Base-by-base conservation (phyloP, 2,113 vertebrate genomes). In the Synodontis membranacea region DNA sequence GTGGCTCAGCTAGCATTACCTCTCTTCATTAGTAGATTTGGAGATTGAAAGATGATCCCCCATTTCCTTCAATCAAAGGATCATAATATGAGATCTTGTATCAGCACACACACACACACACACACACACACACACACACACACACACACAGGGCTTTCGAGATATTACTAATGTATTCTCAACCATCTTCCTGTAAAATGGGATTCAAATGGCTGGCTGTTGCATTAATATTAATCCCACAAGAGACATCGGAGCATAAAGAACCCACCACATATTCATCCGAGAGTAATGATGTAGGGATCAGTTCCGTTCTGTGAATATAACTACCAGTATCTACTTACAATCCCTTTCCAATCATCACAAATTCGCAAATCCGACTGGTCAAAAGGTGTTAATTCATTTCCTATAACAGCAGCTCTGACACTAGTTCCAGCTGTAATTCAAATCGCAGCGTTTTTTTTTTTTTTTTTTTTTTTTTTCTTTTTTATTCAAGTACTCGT, bases 171-270 rank as follows among this genome's bases (percentile, higher is more conserved):
- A 90, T 90, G 54, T 92, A 91, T 89, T 88, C 87, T 89, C 56
- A n/a, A 91, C 87, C 70, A 87, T 48, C 8, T 84, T 89, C 91
- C 78, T 37, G 83, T 80, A 31, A 91, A 93, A 89, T 88, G 87
- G 86, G 90, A 92, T 82, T 90, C 85, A 87, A 89, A 58, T 86
- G 79, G 88, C 85, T 14, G 3, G 52, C 80, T 89, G 89, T 64
- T 85, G 80, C 44, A 82, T 66, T 82, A 31, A 44, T 48, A 66
- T 82, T 66, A 82, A 82, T 82, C 60, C 42, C 58, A 66, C 44
- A 64, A 48, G 60, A 66, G 81, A 82, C n/a, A 34, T 34, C 10
- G 4, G 39, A 66, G 39, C 58, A 64, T 21, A 34, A 64, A 80
- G 34, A 19, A 48, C n/a, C n/a, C 5, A 39, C 78, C 34, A 23